Base-by-base conservation (phyloP, 2,888 invertebrate genomes). In the Sturmia bella region DNA sequence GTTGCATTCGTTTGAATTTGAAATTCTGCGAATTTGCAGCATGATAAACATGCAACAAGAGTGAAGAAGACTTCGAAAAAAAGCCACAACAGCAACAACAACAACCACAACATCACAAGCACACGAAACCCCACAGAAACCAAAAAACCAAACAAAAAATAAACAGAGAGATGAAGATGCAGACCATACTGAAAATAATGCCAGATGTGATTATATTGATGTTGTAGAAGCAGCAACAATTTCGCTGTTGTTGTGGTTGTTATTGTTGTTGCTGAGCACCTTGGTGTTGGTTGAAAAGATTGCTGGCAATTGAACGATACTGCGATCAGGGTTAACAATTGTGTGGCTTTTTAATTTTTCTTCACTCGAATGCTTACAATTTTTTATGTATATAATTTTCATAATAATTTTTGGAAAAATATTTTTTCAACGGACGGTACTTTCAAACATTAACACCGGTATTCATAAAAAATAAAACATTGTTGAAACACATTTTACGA, bases 1-100 rank as follows among this genome's bases (percentile, higher is more conserved):
- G 66, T 83, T 83, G 82, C 82, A 89, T 88, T 88, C 88, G 89
- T 88, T 84, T 86, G 88, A 88, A 88, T 88, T 88, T 88, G 85
- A 87, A 89, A 88, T 88, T 88, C 88, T 87, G 84, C 88, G 88
- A 88, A 88, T 84, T 84, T 80, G 72, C 82, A 78, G 82, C 82
- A 82, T 82, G 82, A 82, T 82, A 78, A 82, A 82, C 82, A 82
- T 82, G 82, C 78, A 82, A 82, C 82, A 82, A 78, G 78, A 82
- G 78, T 82, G 82, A 78, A 70, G 78, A 82, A 82, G 66, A 75
- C 59, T 70, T 19, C 32, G 39, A 43, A 66, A 21, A 57, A 77
- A 41, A 19, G 1, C 32, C 1, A 32, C 32, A 32, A 7, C 32
- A 32, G 9, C 3, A 32, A 32, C 27, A 27, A 27, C 27, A 27